Conservation (phyloP, 2,888 invertebrate genomes). For the Furcula furcula region DNA sequence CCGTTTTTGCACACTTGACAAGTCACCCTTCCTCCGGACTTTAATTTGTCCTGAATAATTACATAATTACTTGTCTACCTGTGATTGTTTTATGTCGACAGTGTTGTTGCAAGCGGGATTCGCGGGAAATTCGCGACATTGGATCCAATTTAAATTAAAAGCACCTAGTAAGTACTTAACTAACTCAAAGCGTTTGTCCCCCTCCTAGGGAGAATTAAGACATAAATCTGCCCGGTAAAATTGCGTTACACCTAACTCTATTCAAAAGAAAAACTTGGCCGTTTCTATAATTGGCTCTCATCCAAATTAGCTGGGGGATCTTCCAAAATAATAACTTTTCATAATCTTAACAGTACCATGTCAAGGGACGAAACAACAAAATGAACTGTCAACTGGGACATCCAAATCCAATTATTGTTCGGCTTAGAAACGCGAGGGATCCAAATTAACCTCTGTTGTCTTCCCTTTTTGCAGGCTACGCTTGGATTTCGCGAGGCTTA, state of each 20-base stretch:
- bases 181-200: slow-evolving; percentile 44
- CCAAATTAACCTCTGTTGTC: slow-evolving; percentile 69
- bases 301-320: slow-evolving; percentile 58
- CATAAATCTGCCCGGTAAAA: slow-evolving; percentile 59
- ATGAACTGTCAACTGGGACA: slow-evolving; percentile 78
- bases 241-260: slow-evolving; percentile 61
- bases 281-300: slow-evolving; percentile 68
- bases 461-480: slow-evolving; percentile 56
- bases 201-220: slow-evolving; percentile 48
- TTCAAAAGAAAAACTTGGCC: slow-evolving; percentile 46
- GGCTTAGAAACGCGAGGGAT: slow-evolving; percentile 68
- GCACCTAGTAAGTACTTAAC: slow-evolving; percentile 49
- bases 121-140: slow-evolving; percentile 29
- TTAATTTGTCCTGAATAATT: slow-evolving; percentile 71
- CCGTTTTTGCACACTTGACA: slow-evolving; percentile 71
- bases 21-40: slow-evolving; percentile 59
- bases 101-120: slow-evolving; percentile 30
- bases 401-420: slow-evolving; percentile 76
- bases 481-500: slow-evolving; percentile 45
- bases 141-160: slow-evolving; percentile 48
- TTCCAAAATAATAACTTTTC: slow-evolving; percentile 70
- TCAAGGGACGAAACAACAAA: slow-evolving; percentile 70
- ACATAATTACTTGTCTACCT: slow-evolving; percentile 60
- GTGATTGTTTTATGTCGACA: slow-evolving; percentile 39
- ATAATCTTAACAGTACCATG: slow-evolving; percentile 73